Evolutionary conservation across 1,140 invertebrate species (phyloP).

Genomic region (Neomicropteryx cornuta): DNA sequence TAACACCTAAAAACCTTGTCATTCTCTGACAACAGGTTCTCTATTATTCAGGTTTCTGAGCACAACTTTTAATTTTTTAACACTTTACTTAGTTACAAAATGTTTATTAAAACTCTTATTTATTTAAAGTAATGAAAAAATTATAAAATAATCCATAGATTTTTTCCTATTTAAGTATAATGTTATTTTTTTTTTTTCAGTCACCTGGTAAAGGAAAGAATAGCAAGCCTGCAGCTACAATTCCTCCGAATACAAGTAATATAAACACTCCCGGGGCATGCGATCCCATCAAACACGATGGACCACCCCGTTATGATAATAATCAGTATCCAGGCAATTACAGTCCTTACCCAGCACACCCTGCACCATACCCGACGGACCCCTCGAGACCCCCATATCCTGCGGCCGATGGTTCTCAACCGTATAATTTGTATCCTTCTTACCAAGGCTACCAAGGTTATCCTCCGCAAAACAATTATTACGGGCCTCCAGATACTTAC

Average conservation of each 20-base stretch:
- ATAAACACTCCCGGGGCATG: conserved; percentile 5
- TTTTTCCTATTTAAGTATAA: no score
- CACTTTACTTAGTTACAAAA: no score
- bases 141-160: no score
- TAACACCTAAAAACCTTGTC: no score
- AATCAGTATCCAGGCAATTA: conserved; percentile 15
- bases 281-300: conserved; percentile 11
- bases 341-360: background rate
- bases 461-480: conserved; percentile 22
- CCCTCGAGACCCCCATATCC: conserved; percentile 21
- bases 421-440: conserved; percentile 19
- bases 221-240: conserved; percentile 54
- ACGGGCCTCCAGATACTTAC: conserved; percentile 21
- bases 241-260: conserved; percentile 46
- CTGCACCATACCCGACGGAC: conserved; percentile 9
- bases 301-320: conserved; percentile 10
- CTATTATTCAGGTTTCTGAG: no score
- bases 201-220: conserved; percentile 16
- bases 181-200: background rate
- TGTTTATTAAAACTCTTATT: no score
- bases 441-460: conserved; percentile 29
- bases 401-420: conserved; percentile 19
- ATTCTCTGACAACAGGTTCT: no score
- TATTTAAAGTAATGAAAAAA: no score
- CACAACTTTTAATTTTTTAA: no score